These are phyloP conservation scores for Aporophyla lueneburgensis DNA, from an alignment of 2,888 invertebrate species.

Conservation along the genomic window DNA sequence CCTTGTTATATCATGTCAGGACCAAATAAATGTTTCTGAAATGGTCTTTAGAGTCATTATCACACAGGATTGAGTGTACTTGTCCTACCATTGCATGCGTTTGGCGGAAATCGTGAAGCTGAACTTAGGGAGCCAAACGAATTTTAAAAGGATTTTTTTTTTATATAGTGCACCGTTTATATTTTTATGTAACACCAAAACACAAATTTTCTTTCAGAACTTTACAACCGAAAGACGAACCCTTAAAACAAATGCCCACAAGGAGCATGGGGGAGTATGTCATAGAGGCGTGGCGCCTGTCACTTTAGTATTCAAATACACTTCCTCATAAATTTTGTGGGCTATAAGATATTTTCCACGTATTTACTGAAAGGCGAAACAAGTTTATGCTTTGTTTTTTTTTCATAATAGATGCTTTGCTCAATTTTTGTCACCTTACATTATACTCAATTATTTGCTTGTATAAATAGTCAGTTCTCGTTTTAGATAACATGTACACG, in stretches of 20 bases:
- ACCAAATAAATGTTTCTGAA: background rate
- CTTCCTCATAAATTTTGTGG: constrained; percentile 55
- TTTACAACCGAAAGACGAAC: constrained; percentile 39
- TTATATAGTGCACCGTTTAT: too few relatives aligned
- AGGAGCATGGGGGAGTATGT: constrained; percentile 37
- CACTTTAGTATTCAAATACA: constrained; percentile 65
- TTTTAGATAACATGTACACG: background rate
- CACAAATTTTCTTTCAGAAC: background rate
- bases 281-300: constrained; percentile 56
- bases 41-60: background rate
- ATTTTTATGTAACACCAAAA: background rate
- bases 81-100: background rate
- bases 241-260: constrained; percentile 50
- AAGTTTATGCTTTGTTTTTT: constrained; percentile 5
- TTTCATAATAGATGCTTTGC: background rate
- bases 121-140: too few relatives aligned
- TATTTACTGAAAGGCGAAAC: constrained; percentile 7
- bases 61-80: background rate
- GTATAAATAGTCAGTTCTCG: background rate
- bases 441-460: background rate
- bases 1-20: background rate
- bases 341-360: constrained; percentile 29
- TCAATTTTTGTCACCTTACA: background rate
- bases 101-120: background rate
- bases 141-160: too few relatives aligned